Evolutionary conservation across 2,888 invertebrate genomes (phyloP), one percentile per base, ranked within the genome.

Genomic region (Agelastica alni): DNA sequence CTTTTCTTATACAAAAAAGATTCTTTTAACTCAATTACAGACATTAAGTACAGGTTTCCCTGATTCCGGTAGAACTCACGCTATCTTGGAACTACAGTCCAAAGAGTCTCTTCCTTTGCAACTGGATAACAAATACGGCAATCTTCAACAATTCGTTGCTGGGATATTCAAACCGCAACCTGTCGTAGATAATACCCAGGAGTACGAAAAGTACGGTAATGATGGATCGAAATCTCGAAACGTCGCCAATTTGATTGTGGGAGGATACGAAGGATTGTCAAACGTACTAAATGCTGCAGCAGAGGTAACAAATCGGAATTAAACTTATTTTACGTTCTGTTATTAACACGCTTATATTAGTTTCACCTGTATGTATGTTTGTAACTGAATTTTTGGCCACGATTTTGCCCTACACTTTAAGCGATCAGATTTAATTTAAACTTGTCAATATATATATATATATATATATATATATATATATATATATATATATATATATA

Each of bases 201-300:
- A 91, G 72, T 81, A 86, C 44, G 89, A 91, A 44, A 91, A 90
- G 69, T 91, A 88, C 70, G 91, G 91, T 13, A 91, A 91, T 70
- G 81, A 78, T 44, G 91, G 86, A 0, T 88, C 86, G 64, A 84
- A 83, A 70, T 86, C 86, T 62, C 82, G 83, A 55, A 77, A 77
- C 10, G 75, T 87, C 17, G 86, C 88, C 1, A 81, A 81, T 49
- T 81, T 82, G 0, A 66, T 91, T 17, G 85, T 91, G 2, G 82
- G 81, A 18, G 85, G 88, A 4, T 85, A 85, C 52, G 87, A 87
- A 64, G 82, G 83, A 3, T 72, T 90, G 18, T 71, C 76, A 0
- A 74, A 75, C 63, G 57, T 67, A 10, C 46, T 74, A 6, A 77
- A 77, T 61, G 60, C 70, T 7, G 66, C 66, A 3, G 67, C 71